A percentile compares a stretch with the other conserved stretches of the same genome.
These are phyloP conservation scores for Tetragnatha versicolor DNA, from an alignment of 1,140 invertebrate species.

Conservation along the genomic window DNA sequence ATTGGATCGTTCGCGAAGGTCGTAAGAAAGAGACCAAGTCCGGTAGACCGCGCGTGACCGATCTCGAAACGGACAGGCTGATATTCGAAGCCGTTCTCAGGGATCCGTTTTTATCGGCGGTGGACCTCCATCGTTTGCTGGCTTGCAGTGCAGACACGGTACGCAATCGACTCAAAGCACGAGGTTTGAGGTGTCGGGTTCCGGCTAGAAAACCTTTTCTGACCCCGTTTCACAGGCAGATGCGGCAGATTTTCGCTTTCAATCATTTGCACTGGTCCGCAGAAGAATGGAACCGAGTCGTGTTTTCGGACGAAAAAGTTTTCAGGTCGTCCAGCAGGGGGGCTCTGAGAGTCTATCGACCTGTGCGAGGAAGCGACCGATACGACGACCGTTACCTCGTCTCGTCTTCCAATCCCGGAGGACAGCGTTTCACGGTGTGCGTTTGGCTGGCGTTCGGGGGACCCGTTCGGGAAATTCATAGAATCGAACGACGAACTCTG, in stretches of 20 bases:
- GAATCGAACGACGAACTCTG: not conserved
- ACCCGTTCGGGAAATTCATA: not conserved
- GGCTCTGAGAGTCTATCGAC: not conserved
- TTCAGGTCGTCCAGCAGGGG: not conserved
- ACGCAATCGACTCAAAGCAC: not conserved
- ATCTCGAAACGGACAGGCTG: no score
- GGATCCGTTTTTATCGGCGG: not conserved
- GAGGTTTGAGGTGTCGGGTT: no score
- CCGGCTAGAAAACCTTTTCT: not conserved
- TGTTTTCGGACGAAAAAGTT: slow-evolving; percentile 23
- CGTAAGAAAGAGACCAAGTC: no score
- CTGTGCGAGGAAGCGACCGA: not conserved
- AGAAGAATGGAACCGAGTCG: not conserved
- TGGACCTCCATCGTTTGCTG: not conserved
- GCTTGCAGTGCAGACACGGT: not conserved
- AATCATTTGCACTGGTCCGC: not conserved
- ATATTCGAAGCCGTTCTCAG: no score
- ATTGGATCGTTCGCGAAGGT: no score
- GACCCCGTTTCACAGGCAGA: not conserved
- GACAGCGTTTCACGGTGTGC: not conserved
- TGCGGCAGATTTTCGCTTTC: not conserved
- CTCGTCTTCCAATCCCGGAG: not conserved
- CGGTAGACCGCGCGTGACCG: no score
- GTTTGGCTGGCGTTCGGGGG: not conserved
- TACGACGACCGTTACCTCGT: not conserved